phyloP scores from a whole-genome alignment of 2,888 invertebrate genomes.

The Candidula unifasciata region DNA sequence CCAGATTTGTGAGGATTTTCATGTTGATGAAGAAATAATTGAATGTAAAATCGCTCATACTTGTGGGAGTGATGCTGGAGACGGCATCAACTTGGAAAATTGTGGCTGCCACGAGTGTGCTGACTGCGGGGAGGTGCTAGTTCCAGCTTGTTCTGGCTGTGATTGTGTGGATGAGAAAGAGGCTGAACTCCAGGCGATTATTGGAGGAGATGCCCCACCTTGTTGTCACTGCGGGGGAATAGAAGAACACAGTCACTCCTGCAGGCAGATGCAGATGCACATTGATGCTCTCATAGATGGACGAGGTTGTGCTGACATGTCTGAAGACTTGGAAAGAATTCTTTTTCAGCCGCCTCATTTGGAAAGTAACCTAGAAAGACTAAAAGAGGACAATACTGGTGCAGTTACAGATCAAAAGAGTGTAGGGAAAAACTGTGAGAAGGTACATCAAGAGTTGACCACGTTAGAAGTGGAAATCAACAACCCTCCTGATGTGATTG shows the following conservation, averaged over 20 bases:
- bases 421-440: slow-evolving; percentile 53
- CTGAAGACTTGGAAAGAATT: slow-evolving; percentile 63
- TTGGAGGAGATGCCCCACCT: slow-evolving; percentile 30
- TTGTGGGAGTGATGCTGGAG: background rate
- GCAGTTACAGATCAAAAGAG: slow-evolving; percentile 25
- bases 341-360: slow-evolving; percentile 71
- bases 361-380: slow-evolving; percentile 54
- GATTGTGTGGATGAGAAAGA: slow-evolving; percentile 16
- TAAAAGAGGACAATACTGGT: slow-evolving; percentile 10
- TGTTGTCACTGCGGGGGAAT: slow-evolving; percentile 36
- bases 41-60: background rate
- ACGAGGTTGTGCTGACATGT: slow-evolving; percentile 52
- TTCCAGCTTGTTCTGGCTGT: slow-evolving; percentile 23
- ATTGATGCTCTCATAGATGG: slow-evolving; percentile 49
- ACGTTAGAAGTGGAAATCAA: slow-evolving; percentile 32
- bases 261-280: slow-evolving; percentile 9
- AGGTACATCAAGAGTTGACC: slow-evolving; percentile 48
- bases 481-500: slow-evolving; percentile 56
- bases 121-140: background rate
- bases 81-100: background rate
- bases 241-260: background rate
- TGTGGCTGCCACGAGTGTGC: slow-evolving; percentile 11
- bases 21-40: slow-evolving; percentile 9
- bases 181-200: slow-evolving; percentile 32
- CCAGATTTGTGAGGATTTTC: slow-evolving; percentile 6